These are phyloP conservation scores for Neodiprion pinetum DNA, from an alignment of 1,140 invertebrate genomes.

Conservation along the genomic window DNA sequence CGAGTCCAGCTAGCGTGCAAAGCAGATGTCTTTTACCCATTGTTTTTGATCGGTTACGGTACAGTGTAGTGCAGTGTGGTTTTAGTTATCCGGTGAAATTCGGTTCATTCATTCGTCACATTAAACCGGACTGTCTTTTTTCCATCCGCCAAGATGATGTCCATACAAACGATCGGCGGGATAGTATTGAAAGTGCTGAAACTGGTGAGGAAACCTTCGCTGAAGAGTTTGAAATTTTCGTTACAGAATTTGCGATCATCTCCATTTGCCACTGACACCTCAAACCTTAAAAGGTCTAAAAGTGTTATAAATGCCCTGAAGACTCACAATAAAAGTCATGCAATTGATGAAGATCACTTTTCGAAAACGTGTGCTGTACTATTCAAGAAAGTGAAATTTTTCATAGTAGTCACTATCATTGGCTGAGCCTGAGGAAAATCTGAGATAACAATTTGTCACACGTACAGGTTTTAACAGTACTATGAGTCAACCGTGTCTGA, in stretches of 20 bases:
- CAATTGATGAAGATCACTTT: too few relatives aligned
- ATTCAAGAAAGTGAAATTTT: background rate
- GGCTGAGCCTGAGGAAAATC: background rate
- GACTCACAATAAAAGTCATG: too few relatives aligned
- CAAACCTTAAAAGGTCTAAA: background rate
- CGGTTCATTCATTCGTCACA: background rate
- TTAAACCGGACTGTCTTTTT: background rate
- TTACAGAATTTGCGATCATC: background rate
- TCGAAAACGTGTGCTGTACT: too few relatives aligned
- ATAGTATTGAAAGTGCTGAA: slow-evolving; percentile 81
- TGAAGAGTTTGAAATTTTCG: background rate
- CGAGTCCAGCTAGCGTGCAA: slow-evolving; percentile 15
- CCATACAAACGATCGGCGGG: slow-evolving; percentile 76
- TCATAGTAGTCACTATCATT: slow-evolving; percentile 9
- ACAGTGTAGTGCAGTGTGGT: background rate
- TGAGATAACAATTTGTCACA: slow-evolving; percentile 21
- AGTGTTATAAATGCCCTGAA: too few relatives aligned
- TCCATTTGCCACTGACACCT: background rate
- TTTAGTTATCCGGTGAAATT: too few relatives aligned
- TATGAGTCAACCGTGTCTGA: slow-evolving; percentile 24
- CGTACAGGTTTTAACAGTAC: slow-evolving; percentile 19
- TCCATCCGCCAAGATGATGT: slow-evolving; percentile 68
- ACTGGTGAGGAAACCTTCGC: slow-evolving; percentile 69
- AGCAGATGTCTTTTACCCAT: background rate
- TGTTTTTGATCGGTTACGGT: background rate